Base-by-base conservation (phyloP, 2,113 vertebrate species). In the Myiagra hebetior region DNA sequence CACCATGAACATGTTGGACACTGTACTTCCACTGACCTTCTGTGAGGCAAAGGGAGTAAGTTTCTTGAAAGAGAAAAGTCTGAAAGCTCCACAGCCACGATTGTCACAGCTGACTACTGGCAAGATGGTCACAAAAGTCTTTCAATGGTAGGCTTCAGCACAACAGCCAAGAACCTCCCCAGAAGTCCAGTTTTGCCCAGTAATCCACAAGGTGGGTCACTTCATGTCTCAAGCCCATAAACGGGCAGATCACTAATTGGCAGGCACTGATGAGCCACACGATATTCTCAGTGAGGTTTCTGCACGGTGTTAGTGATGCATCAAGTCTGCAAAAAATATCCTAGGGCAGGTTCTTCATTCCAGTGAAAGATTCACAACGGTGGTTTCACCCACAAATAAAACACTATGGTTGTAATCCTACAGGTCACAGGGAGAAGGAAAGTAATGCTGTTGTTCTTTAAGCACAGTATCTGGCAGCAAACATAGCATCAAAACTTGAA, bases 301-400 rank as follows among this genome's bases (percentile, higher is more conserved):
- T 89, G 95, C 83, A 84, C 7, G 46, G 74, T 89, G 55, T 85
- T 60, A 89, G 82, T 59, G 96, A 97, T 95, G 95, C 95, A 97
- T 92, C 95, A 81, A 98, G 93, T 98, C 98, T 98, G 98, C 98
- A 92, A 76, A 95, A 85, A 97, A 95, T 79, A 96, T 98, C 98
- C 97, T 95, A 89, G 98, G 98, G 97, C 95, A 97, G 80, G 95
- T 94, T 95, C 97, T 97, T 97, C 88, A 80, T 98, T 98, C 97
- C 97, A 96, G 96, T 96, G 95, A 97, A 96, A 98, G 96, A 90
- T 95, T 96, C 92, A 97, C 93, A 87, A 87, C 3, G 75, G 95
- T 93, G 67, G 63, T 88, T 84, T 89, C 95, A 86, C 72, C 96
- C 97, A 97, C 98, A 97, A 97, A 97, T 81, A 89, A 97, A 98